Percentiles rank a stretch among this genome's conserved stretches.
Evolutionary conservation across 2,888 invertebrate species (phyloP).

Genomic region (Meiosimyza decipiens): DNA sequence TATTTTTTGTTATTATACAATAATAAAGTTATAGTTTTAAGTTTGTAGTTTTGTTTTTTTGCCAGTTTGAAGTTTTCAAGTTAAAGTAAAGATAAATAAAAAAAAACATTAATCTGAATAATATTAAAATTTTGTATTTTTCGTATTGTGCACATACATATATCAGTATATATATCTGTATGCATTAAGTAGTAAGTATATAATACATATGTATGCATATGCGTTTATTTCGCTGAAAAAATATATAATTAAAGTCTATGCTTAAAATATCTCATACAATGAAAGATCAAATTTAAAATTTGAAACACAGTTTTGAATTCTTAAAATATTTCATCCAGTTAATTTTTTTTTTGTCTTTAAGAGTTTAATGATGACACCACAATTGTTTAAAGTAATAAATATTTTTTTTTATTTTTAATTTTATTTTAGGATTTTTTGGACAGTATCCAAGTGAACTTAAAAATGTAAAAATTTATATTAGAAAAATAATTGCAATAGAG

Average conservation of each 20-base stretch:
- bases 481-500: too few relatives aligned
- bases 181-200: too few relatives aligned
- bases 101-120: too few relatives aligned
- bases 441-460: too few relatives aligned
- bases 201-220: not conserved
- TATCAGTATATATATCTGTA: too few relatives aligned
- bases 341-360: slow-evolving; percentile 14
- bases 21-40: not conserved
- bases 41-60: too few relatives aligned
- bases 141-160: too few relatives aligned
- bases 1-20: not conserved
- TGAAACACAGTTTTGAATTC: slow-evolving; percentile 55
- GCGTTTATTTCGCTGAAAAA: slow-evolving; percentile 44
- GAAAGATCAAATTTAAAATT: slow-evolving; percentile 54
- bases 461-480: too few relatives aligned
- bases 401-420: slow-evolving; percentile 1
- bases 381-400: slow-evolving; percentile 24
- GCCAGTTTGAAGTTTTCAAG: too few relatives aligned
- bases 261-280: slow-evolving; percentile 35
- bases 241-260: slow-evolving; percentile 28
- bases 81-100: too few relatives aligned
- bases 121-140: too few relatives aligned
- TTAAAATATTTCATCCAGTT: not conserved
- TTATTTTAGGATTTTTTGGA: too few relatives aligned
- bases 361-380: slow-evolving; percentile 28